A percentile compares a stretch with the other conserved stretches of the same genome.
These are phyloP conservation scores for Craterocephalus amniculus DNA, from an alignment of 2,797 vertebrate genomes.

Conservation along the genomic window DNA sequence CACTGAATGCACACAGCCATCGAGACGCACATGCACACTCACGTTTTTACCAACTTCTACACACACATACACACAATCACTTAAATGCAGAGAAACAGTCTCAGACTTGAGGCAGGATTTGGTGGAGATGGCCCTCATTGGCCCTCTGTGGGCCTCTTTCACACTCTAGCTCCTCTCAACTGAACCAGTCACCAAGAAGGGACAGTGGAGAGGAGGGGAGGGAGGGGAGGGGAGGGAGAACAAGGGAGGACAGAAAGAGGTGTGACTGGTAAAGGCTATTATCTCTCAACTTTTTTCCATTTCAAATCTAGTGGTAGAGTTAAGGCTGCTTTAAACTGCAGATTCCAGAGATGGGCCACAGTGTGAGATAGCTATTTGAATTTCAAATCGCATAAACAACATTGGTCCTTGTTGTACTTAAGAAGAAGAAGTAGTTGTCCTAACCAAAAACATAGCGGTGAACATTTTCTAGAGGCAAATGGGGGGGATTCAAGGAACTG, in stretches of 20 bases:
- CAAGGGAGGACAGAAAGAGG: constrained; percentile 38
- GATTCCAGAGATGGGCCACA: constrained; percentile 36
- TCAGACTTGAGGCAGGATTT: constrained; percentile 59
- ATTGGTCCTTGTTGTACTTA: constrained; percentile 9
- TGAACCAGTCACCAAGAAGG: constrained; percentile 76
- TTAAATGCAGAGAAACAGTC: constrained; percentile 51
- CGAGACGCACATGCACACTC: constrained; percentile 42
- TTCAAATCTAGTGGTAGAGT: constrained; percentile 58
- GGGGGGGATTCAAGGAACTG: not conserved
- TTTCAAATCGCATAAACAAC: constrained; percentile 36
- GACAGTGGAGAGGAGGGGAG: constrained; percentile 5
- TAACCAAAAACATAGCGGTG: not conserved
- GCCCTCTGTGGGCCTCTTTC: constrained; percentile 81
- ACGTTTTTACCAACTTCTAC: constrained; percentile 40
- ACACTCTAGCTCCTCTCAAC: constrained; percentile 78
- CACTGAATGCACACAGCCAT: constrained; percentile 71
- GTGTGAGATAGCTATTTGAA: constrained; percentile 25
- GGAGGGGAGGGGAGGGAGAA: constrained; percentile 15
- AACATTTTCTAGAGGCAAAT: not conserved
- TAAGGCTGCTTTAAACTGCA: constrained; percentile 43
- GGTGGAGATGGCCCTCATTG: constrained; percentile 70
- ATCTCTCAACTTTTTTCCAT: constrained; percentile 57
- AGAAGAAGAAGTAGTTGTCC: not conserved
- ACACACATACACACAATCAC: constrained; percentile 31
- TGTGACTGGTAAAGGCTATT: constrained; percentile 47